Conservation (phyloP, 2,797 vertebrate genomes). For the Sebastes iracundus region DNA sequence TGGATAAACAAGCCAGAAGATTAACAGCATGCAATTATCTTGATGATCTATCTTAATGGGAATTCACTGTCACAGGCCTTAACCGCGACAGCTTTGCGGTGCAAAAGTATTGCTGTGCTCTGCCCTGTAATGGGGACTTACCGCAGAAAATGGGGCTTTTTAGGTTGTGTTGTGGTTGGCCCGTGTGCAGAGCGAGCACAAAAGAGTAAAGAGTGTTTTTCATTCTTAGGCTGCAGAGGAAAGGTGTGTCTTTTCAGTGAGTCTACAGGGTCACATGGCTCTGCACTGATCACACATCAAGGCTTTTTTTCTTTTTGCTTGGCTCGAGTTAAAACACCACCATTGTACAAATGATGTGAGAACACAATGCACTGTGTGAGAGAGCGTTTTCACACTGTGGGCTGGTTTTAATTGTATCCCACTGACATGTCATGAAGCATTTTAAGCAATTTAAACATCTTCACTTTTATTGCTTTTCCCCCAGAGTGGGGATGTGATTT, state of each 20-base stretch:
- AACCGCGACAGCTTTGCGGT: constrained; percentile 10
- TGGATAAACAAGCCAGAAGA: background rate
- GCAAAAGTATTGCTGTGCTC: constrained; percentile 14
- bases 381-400: constrained; percentile 20
- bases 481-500: constrained; percentile 39
- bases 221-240: constrained; percentile 71
- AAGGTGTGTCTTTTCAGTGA: constrained; percentile 74
- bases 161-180: constrained; percentile 54
- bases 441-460: constrained; percentile 41
- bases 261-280: constrained; percentile 55
- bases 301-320: background rate
- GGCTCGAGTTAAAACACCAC: constrained; percentile 34
- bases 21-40: background rate
- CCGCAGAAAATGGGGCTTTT: constrained; percentile 35
- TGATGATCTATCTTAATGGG: background rate
- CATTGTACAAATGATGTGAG: constrained; percentile 18
- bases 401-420: constrained; percentile 49
- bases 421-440: constrained; percentile 39
- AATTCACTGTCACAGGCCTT: constrained; percentile 7
- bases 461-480: constrained; percentile 50
- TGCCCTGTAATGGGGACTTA: constrained; percentile 40
- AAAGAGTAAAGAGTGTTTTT: constrained; percentile 38
- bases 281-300: constrained; percentile 44
- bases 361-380: constrained; percentile 12
- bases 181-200: constrained; percentile 40